phyloP scores from a whole-genome alignment of 2,113 vertebrate genomes.

The Paraplagusia blochii region DNA sequence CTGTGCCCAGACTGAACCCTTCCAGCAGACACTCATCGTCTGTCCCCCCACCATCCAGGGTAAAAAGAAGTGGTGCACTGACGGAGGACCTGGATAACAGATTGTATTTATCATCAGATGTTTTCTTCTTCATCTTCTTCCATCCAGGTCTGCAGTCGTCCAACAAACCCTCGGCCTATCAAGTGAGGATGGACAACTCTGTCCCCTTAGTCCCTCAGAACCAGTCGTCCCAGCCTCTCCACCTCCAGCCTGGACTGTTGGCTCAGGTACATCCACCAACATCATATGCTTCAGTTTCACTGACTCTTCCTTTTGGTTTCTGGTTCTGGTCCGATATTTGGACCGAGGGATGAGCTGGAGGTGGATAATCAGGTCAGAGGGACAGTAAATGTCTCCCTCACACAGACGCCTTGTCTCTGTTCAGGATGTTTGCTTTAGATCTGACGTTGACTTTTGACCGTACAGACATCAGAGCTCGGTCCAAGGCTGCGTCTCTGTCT shows the following conservation, averaged over 20 bases:
- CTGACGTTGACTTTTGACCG: too few relatives aligned
- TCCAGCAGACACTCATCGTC: conserved; percentile 97
- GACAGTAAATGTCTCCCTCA: too few relatives aligned
- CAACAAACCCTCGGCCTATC: conserved; percentile 90
- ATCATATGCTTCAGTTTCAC: background rate
- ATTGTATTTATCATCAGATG: too few relatives aligned
- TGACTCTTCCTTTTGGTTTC: background rate
- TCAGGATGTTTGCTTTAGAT: too few relatives aligned
- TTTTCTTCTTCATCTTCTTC: background rate
- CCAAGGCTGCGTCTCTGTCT: too few relatives aligned
- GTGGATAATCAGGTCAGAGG: too few relatives aligned
- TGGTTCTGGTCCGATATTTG: too few relatives aligned
- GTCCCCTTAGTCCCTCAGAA: conserved; percentile 93
- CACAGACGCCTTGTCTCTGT: too few relatives aligned
- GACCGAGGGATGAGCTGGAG: too few relatives aligned
- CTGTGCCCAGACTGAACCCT: conserved; percentile 91
- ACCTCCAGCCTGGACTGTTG: conserved; percentile 94
- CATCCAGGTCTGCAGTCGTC: conserved; percentile 87
- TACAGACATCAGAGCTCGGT: too few relatives aligned
- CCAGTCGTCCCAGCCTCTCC: conserved; percentile 89
- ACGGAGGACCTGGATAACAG: background rate
- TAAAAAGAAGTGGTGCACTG: conserved; percentile 57
- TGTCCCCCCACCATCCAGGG: conserved; percentile 96
- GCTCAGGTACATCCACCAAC: conserved; percentile 82
- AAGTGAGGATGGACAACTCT: conserved; percentile 93